These are phyloP conservation scores for Sinosuthora webbiana DNA, from an alignment of 2,113 vertebrate genomes.

Conservation along the genomic window DNA sequence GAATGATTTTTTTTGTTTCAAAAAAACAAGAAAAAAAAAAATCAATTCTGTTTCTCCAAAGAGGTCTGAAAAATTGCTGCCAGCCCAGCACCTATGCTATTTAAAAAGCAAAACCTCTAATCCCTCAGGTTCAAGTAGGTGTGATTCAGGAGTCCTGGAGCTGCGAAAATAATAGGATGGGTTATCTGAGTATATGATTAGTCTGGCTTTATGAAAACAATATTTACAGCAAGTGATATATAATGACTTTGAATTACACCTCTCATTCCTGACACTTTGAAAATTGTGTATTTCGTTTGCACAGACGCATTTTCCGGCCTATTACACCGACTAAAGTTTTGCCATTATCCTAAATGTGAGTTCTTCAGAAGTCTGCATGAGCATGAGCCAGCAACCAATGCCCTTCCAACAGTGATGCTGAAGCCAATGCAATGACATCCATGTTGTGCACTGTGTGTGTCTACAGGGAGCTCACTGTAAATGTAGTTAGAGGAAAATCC, in stretches of 20 bases:
- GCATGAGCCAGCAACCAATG: background rate
- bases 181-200: slow-evolving; percentile 21
- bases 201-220: slow-evolving; percentile 12
- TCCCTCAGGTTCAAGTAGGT: slow-evolving; percentile 31
- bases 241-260: background rate
- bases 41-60: slow-evolving; percentile 9
- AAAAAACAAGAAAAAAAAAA: background rate
- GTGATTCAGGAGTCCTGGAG: background rate
- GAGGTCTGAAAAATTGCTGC: slow-evolving; percentile 5
- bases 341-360: background rate
- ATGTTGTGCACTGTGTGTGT: background rate
- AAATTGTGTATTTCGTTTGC: background rate
- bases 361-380: background rate
- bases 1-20: slow-evolving; percentile 31
- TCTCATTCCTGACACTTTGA: background rate
- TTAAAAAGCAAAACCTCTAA: slow-evolving; percentile 33
- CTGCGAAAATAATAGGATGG: slow-evolving; percentile 13
- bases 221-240: background rate
- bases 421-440: background rate
- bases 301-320: background rate
- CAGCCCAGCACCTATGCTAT: background rate
- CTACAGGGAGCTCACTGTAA: background rate
- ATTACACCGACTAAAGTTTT: background rate
- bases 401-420: background rate
- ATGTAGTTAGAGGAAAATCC: background rate